A percentile compares a stretch with the other conserved stretches of the same genome.
phyloP scores from a whole-genome alignment of 2,113 vertebrate species.

The Phalacrocorax pelagicus region DNA sequence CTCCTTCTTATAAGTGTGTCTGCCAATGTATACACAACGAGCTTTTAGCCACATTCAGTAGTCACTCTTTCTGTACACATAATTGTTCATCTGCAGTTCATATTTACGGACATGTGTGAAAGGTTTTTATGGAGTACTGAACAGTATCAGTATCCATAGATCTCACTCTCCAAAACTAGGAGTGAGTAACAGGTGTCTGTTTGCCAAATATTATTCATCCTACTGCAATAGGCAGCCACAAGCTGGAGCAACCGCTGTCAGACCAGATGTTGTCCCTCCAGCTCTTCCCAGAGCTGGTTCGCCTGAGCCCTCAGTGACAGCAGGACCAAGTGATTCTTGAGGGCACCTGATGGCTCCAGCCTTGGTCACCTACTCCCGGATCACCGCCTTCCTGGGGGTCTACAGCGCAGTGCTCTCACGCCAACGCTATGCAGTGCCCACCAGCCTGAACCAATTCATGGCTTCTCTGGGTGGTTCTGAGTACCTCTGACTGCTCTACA shows the following conservation, averaged over 20 bases:
- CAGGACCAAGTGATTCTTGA: neutral
- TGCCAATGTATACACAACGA: neutral
- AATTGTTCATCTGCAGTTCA: neutral
- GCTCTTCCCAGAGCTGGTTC: neutral
- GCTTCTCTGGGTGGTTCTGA: neutral
- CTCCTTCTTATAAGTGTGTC: neutral
- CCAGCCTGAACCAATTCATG: neutral
- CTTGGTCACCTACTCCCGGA: neutral
- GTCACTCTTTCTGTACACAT: accelerated
- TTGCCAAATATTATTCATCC: neutral
- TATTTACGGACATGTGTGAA: accelerated
- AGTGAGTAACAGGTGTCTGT: neutral
- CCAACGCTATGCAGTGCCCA: accelerated
- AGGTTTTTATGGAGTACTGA: neutral
- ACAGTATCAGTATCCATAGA: neutral
- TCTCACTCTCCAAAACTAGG: neutral
- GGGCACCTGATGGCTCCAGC: neutral
- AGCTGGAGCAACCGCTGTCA: neutral
- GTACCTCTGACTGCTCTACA: neutral
- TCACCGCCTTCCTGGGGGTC: neutral
- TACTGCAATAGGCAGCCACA: neutral
- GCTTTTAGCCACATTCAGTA: neutral
- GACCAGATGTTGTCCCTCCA: neutral
- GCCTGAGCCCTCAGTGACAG: accelerated
- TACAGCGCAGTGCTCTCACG: neutral